These are phyloP conservation scores for Lophotriccus pileatus DNA, from an alignment of 2,797 vertebrate species.

Conservation along the genomic window DNA sequence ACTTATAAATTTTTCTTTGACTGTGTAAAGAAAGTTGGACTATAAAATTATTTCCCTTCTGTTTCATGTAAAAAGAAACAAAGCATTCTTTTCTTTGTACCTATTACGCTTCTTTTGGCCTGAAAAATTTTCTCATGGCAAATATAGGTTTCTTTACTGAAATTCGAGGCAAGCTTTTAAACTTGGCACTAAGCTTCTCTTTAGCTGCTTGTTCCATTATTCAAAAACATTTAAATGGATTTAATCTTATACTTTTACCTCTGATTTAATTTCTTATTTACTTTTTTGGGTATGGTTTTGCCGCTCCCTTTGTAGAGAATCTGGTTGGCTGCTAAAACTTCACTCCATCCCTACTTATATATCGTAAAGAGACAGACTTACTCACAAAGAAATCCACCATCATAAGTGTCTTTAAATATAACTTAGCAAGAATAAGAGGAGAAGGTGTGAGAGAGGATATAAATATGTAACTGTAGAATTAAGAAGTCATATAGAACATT, in stretches of 20 bases:
- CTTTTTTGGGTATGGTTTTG: neutral
- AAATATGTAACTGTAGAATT: neutral
- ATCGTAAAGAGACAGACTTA: neutral
- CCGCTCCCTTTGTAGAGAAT: neutral
- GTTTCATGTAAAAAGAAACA: neutral
- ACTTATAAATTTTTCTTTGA: neutral
- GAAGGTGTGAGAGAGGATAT: neutral
- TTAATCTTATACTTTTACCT: neutral
- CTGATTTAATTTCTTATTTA: neutral
- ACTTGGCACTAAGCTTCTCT: neutral
- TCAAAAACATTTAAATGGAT: neutral
- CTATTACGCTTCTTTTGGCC: neutral
- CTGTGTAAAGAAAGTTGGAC: neutral
- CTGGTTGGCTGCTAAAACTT: neutral
- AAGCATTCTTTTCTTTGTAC: neutral
- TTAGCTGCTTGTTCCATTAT: neutral
- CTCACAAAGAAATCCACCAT: neutral
- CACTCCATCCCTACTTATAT: neutral
- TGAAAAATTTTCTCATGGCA: neutral
- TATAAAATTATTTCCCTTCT: neutral
- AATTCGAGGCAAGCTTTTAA: neutral
- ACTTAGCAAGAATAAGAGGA: neutral
- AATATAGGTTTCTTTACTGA: neutral
- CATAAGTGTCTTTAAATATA: neutral
- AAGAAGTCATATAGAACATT: neutral